Percentiles rank a stretch among this genome's conserved stretches.
Evolutionary conservation across 2,888 invertebrate genomes (phyloP).

Genomic region (Drosophila prolongata): DNA sequence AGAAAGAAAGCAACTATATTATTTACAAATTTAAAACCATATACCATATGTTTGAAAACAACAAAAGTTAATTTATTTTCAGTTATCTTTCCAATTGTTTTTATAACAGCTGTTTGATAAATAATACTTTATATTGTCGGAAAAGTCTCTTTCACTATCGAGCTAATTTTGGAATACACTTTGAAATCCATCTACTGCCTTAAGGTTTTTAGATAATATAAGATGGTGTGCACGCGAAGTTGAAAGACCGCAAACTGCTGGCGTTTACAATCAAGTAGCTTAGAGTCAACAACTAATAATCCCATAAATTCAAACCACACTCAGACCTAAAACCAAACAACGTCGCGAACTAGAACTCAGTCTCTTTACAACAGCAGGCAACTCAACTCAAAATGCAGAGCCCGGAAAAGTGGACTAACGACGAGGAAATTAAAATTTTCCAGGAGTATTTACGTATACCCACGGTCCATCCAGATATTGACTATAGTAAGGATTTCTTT

Average conservation of each 20-base stretch:
- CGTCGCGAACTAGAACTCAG: constrained; percentile 1
- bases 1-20: too few relatives aligned
- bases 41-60: too few relatives aligned
- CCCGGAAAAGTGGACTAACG: constrained; percentile 83
- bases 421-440: constrained; percentile 90
- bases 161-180: too few relatives aligned
- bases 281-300: constrained; percentile 27
- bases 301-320: neutral
- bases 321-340: constrained; percentile 9
- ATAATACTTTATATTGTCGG: too few relatives aligned
- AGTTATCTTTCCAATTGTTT: too few relatives aligned
- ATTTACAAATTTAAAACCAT: too few relatives aligned
- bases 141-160: too few relatives aligned
- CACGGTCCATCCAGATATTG: constrained; percentile 93
- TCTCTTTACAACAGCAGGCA: neutral
- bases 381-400: constrained; percentile 40
- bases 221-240: neutral
- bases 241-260: neutral
- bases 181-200: too few relatives aligned
- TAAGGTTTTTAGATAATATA: neutral
- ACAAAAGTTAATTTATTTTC: too few relatives aligned
- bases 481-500: constrained; percentile 89
- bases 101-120: too few relatives aligned
- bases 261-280: neutral
- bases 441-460: constrained; percentile 94